These are phyloP conservation scores for Athetis lepigone DNA, from an alignment of 2,888 invertebrate species.

Conservation along the genomic window DNA sequence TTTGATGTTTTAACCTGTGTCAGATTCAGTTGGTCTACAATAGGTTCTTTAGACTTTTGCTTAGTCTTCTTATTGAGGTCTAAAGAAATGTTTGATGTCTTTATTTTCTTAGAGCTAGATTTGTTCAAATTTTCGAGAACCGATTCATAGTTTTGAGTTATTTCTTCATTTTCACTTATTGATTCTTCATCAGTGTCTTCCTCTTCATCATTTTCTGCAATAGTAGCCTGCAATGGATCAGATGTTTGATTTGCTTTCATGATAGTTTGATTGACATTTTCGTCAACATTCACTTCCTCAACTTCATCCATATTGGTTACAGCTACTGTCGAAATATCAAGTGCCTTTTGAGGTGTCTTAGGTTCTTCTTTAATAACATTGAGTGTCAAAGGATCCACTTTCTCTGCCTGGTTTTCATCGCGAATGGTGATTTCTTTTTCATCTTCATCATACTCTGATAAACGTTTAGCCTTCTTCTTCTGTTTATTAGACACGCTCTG, in stretches of 20 bases:
- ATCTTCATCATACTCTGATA: slow-evolving; percentile 71
- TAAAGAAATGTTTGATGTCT: slow-evolving; percentile 76
- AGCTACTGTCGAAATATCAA: slow-evolving; percentile 72
- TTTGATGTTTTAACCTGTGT: slow-evolving; percentile 75
- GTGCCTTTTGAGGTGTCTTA: slow-evolving; percentile 76
- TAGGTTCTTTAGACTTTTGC: slow-evolving; percentile 68
- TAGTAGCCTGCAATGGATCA: slow-evolving; percentile 77
- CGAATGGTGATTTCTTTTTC: slow-evolving; percentile 81
- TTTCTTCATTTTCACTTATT: slow-evolving; percentile 81
- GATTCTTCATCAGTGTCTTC: slow-evolving; percentile 65
- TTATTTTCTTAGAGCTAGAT: slow-evolving; percentile 66
- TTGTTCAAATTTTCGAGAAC: slow-evolving; percentile 78
- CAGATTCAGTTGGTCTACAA: slow-evolving; percentile 83
- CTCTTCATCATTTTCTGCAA: slow-evolving; percentile 50
- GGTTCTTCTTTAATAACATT: slow-evolving; percentile 76
- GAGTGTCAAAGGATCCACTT: slow-evolving; percentile 76
- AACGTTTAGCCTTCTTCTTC: slow-evolving; percentile 67
- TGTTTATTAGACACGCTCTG: slow-evolving; percentile 58
- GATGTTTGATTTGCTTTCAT: slow-evolving; percentile 70
- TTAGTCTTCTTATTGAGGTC: slow-evolving; percentile 76
- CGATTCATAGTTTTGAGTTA: slow-evolving; percentile 81
- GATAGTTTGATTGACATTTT: slow-evolving; percentile 72
- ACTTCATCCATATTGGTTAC: slow-evolving; percentile 72
- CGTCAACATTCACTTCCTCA: slow-evolving; percentile 74
- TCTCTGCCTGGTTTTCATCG: slow-evolving; percentile 65